Conservation (phyloP, 2,888 invertebrate species). For the Epinotia nisella region DNA sequence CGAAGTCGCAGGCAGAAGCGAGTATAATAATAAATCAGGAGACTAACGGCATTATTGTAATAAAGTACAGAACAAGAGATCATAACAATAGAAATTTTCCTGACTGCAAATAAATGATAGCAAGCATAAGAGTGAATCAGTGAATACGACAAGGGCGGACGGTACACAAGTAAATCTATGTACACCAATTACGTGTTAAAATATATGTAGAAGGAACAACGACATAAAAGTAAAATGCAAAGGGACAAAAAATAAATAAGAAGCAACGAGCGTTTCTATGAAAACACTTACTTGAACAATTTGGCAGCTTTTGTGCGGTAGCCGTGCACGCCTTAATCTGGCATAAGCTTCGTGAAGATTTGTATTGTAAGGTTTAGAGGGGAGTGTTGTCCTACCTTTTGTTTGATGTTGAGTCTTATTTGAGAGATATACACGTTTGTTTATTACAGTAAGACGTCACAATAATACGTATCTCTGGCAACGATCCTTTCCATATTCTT, state of each 20-base stretch:
- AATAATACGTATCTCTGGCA: conserved; percentile 17
- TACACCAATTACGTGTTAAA: neutral
- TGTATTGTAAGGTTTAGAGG: conserved; percentile 42
- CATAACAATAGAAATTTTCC: too few relatives aligned
- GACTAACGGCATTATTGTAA: too few relatives aligned
- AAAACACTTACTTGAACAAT: conserved; percentile 15
- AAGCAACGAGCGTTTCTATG: neutral
- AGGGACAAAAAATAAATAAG: neutral
- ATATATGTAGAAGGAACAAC: neutral
- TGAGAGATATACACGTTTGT: conserved; percentile 36
- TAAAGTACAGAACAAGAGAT: too few relatives aligned
- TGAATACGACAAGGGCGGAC: too few relatives aligned
- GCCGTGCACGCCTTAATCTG: conserved; percentile 39
- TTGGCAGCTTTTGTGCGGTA: conserved; percentile 32
- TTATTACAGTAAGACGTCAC: conserved; percentile 38
- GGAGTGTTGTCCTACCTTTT: conserved; percentile 40
- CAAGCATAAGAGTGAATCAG: neutral
- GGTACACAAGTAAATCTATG: neutral
- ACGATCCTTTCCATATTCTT: neutral
- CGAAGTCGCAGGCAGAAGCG: too few relatives aligned
- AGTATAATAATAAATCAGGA: too few relatives aligned
- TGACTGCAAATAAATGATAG: too few relatives aligned
- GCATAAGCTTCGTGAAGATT: conserved; percentile 38
- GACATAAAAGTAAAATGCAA: neutral
- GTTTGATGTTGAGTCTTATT: conserved; percentile 42